Evolutionary conservation across 2,888 invertebrate genomes (phyloP).

Genomic region (Labia minor): DNA sequence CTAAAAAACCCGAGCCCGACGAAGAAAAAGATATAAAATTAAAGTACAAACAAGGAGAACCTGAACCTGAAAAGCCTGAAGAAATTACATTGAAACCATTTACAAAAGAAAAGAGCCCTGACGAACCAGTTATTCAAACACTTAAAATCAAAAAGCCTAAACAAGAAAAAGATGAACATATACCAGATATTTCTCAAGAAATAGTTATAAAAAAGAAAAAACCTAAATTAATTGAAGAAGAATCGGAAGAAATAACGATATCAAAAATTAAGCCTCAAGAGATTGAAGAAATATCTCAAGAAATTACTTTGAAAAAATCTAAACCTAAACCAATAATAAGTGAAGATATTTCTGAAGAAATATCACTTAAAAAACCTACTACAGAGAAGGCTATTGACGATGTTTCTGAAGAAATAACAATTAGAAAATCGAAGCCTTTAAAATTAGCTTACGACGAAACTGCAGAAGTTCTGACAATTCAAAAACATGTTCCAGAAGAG

Average conservation of each 20-base stretch:
- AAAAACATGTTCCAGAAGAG: conserved; percentile 54
- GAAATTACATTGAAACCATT: conserved; percentile 31
- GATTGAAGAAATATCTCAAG: conserved; percentile 28
- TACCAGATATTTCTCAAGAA: conserved; percentile 31
- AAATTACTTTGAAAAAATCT: conserved; percentile 26
- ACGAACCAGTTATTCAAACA: conserved; percentile 34
- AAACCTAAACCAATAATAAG: conserved; percentile 23
- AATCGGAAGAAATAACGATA: conserved; percentile 31
- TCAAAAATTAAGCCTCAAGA: conserved; percentile 34
- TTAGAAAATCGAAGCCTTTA: conserved; percentile 59
- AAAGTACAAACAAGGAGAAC: conserved; percentile 34
- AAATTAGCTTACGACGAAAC: conserved; percentile 28
- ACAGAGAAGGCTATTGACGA: conserved; percentile 40
- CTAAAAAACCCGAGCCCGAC: conserved; percentile 33
- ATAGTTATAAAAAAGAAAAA: conserved; percentile 34
- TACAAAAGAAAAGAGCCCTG: conserved; percentile 30
- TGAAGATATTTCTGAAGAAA: conserved; percentile 40
- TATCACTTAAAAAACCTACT: conserved; percentile 40
- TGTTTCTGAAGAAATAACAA: conserved; percentile 54
- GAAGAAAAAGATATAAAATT: conserved; percentile 26
- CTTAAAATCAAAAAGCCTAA: conserved; percentile 22
- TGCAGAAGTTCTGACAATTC: conserved; percentile 58
- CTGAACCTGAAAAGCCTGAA: conserved; percentile 31
- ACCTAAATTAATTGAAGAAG: conserved; percentile 25
- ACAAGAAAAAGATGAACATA: conserved; percentile 28